Evolutionary conservation across 2,888 invertebrate species (phyloP), one percentile per base, ranked within the genome.

Genomic region (Amorpha juglandis): DNA sequence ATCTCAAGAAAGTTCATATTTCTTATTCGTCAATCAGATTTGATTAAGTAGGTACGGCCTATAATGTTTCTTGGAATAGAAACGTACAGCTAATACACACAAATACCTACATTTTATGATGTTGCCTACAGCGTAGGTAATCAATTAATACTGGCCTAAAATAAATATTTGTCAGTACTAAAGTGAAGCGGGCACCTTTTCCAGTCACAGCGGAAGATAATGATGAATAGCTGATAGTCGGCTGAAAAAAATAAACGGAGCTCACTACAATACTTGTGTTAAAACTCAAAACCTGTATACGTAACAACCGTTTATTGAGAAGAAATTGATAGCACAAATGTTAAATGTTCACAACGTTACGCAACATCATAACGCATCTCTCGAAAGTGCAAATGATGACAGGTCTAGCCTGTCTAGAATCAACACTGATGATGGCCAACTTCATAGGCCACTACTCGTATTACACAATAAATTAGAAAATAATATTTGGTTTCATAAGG

Each of bases 271-370:
- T 81, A 73, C 74, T 78, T 80, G 84, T 11, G 42, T 42, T 8
- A 45, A 45, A 11, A 45, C 45, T 82, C 80, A 79, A 74, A 77
- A 42, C 11, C 16, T 74, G 69, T 73, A 74, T 72, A 83, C 83
- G 84, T 82, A 84, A 84, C 78, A 72, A 75, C 76, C 72, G 74
- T 76, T 78, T 80, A 76, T 80, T 75, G 71, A 67, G 75, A 74
- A 74, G 72, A 77, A 74, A 78, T 78, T 82, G 74, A 81, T 75
- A 75, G 74, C 76, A 80, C 77, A 84, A 84, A 86, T 85, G 84
- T 81, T 84, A 83, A 78, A 83, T 81, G 78, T 80, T 82, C 74
- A 76, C 68, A 70, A 71, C 72, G 68, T 84, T 86, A 81, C 76
- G 82, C 77, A 86, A 86, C 72, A 53, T 62, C 65, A 67, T 72